Base-by-base conservation (phyloP, 2,113 vertebrate genomes). In the Cnemophilus loriae region DNA sequence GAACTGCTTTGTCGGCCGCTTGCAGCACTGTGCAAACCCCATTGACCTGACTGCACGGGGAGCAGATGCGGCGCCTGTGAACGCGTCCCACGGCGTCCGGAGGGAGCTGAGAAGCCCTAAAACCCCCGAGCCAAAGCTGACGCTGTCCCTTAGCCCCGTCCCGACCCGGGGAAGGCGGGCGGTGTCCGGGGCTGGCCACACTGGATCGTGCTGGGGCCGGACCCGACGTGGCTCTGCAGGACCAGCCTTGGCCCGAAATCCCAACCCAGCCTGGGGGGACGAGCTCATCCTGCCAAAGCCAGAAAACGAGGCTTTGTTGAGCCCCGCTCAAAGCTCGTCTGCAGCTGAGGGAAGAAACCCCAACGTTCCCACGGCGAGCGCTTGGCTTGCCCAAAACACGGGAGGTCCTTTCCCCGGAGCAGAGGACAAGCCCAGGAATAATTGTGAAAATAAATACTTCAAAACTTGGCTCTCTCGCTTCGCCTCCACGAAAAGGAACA, bases 381-480 rank as follows among this genome's bases (percentile, higher is more conserved):
- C 69, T 67, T 10, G 56, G 80, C 49, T 75, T 21, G 55, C 90
- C 57, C 59, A 15, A 57, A 79, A 59, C 35, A 91, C 7, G 23
- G 89, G 94, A 94, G 94, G 93, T 95, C 88, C 73, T 87, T 68
- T 76, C 83, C 91, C 60, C 20, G 1, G 37, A 95, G 91, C 87
- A 60, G 47, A 89, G 74, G 89, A 95, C 95, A 95, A 93, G 94
- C 28, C 53, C 50, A 84, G 90, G 68, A 90, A 46, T 86, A 86
- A 95, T 57, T 87, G 80, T 63, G 82, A 63, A 86, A 96, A 96
- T 75, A 96, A 97, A 96, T 90, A 84, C 42, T 95, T 5, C 17
- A 64, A 88, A 89, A 61, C 73, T 95, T 92, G 92, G 90, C 92
- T 85, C 64, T 74, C 68, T 86, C n/a, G 77, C 89, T 73, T 92